Conservation (phyloP, 2,888 invertebrate genomes). For the Cosmia trapezina region DNA sequence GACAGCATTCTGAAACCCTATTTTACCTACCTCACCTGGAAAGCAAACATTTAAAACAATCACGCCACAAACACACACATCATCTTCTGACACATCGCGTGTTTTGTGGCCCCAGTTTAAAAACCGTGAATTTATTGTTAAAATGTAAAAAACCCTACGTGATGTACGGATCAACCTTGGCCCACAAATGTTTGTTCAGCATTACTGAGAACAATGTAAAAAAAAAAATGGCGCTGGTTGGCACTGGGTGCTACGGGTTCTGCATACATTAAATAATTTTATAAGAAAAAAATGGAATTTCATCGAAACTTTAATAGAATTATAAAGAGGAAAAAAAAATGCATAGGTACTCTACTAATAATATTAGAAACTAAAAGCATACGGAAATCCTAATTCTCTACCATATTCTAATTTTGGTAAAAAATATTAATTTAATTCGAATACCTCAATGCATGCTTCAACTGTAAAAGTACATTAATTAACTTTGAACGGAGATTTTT, state of each 20-base stretch:
- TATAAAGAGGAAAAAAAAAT: not conserved
- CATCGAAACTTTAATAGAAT: not conserved
- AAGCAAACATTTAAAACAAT: conserved; percentile 11
- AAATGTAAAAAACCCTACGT: conserved; percentile 67
- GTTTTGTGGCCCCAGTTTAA: conserved; percentile 57
- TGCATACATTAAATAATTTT: conserved; percentile 6
- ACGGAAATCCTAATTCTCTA: too few relatives aligned
- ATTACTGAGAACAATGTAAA: conserved; percentile 56
- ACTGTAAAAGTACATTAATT: conserved; percentile 3
- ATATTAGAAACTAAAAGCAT: not conserved
- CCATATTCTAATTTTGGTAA: not conserved
- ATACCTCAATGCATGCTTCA: not conserved
- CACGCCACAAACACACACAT: conserved; percentile 39
- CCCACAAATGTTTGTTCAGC: conserved; percentile 72
- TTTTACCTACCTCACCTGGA: conserved; percentile 26
- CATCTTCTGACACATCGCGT: conserved; percentile 44
- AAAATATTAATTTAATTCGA: not conserved
- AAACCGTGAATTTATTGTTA: conserved; percentile 65
- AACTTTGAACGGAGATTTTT: not conserved
- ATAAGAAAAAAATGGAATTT: not conserved
- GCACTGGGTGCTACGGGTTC: conserved; percentile 27
- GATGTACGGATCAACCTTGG: conserved; percentile 76
- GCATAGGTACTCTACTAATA: too few relatives aligned
- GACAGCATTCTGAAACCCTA: not conserved
- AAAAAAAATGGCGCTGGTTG: conserved; percentile 46